Percentiles rank a stretch among this genome's conserved stretches.
phyloP scores from a whole-genome alignment of 2,888 invertebrate genomes.

The Laspeyria flexula region DNA sequence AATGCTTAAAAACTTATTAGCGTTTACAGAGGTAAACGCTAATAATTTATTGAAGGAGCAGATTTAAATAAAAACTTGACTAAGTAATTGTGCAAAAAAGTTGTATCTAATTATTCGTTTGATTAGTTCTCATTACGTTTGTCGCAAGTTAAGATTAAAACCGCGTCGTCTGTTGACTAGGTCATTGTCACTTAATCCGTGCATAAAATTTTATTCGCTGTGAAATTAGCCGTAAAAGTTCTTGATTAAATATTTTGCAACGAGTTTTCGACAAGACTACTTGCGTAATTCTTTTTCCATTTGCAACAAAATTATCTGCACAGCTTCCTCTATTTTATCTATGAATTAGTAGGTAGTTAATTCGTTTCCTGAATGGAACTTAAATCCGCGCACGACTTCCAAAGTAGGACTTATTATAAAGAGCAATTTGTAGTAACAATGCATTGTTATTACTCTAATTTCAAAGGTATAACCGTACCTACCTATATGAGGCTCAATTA shows the following conservation, averaged over 20 bases:
- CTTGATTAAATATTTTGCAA: slow-evolving; percentile 71
- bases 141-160: slow-evolving; percentile 21
- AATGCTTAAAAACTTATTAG: no score
- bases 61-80: no score
- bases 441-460: slow-evolving; percentile 12
- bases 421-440: slow-evolving; percentile 14
- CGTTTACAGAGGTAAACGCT: no score
- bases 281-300: slow-evolving; percentile 69
- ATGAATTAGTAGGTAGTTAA: slow-evolving; percentile 15
- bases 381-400: slow-evolving; percentile 12
- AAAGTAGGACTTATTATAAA: slow-evolving; percentile 2
- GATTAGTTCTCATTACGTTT: slow-evolving; percentile 24
- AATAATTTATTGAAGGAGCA: no score
- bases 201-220: slow-evolving; percentile 68
- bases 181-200: slow-evolving; percentile 79
- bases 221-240: slow-evolving; percentile 78
- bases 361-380: slow-evolving; percentile 14
- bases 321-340: slow-evolving; percentile 7
- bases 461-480: slow-evolving; percentile 1
- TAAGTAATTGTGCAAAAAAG: not conserved
- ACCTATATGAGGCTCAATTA: not conserved
- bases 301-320: slow-evolving; percentile 44
- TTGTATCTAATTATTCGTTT: not conserved
- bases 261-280: slow-evolving; percentile 56
- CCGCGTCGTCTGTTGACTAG: slow-evolving; percentile 58